phyloP scores from a whole-genome alignment of 2,797 vertebrate genomes.

The Aulostomus chinensis region DNA sequence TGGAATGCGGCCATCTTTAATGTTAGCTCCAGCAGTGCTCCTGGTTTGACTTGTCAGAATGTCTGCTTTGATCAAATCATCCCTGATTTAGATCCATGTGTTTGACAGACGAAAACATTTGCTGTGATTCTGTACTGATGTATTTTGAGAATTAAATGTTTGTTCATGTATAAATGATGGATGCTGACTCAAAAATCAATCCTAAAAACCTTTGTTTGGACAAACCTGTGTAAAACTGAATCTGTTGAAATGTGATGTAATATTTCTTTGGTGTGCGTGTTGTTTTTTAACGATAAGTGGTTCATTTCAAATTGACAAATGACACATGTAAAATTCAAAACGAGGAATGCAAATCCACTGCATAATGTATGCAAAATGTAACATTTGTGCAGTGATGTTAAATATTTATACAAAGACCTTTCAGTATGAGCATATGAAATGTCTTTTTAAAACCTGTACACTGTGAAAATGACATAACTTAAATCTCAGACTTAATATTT shows the following conservation, averaged over 20 bases:
- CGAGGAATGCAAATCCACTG: neutral
- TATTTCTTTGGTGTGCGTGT: neutral
- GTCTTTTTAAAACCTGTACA: conserved; percentile 6
- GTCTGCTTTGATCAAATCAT: neutral
- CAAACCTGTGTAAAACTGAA: neutral
- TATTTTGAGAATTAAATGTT: neutral
- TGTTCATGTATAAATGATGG: neutral
- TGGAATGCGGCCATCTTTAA: too few relatives aligned
- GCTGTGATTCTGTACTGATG: neutral
- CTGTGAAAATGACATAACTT: conserved; percentile 6
- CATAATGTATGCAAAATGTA: neutral
- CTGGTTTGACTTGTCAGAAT: neutral
- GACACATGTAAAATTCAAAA: neutral
- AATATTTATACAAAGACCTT: conserved; percentile 13
- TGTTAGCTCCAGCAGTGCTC: too few relatives aligned
- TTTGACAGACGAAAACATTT: neutral
- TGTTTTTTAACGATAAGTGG: neutral
- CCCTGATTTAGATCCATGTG: too few relatives aligned
- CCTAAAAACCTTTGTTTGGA: neutral
- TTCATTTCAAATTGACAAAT: neutral
- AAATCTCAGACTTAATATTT: neutral
- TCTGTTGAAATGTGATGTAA: neutral
- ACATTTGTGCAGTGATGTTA: neutral
- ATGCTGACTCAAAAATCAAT: neutral
- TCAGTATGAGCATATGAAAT: neutral